A percentile compares a stretch with the other conserved stretches of the same genome.
Conservation (phyloP, 2,113 vertebrate species). For the Aegypius monachus region DNA sequence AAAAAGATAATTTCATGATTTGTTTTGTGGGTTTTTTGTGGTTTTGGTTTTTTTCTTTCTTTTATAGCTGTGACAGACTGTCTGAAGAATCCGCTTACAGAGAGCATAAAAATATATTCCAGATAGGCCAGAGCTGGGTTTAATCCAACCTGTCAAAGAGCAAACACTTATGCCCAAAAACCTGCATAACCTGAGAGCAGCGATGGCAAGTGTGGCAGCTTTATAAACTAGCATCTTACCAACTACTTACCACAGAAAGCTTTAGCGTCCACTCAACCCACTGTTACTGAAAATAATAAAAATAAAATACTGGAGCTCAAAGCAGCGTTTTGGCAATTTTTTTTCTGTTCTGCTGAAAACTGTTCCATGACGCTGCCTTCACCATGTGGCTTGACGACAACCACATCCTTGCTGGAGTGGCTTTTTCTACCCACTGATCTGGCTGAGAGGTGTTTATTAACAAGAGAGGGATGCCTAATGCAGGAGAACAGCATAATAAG, state of each 20-base stretch:
- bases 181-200: background rate
- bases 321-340: background rate
- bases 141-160: background rate
- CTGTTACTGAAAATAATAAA: background rate
- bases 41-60: background rate
- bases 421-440: background rate
- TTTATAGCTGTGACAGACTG: background rate
- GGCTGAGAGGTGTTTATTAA: background rate
- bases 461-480: background rate
- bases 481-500: rapidly evolving
- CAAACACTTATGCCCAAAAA: background rate
- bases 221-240: background rate
- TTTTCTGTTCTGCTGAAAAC: background rate
- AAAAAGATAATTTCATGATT: background rate
- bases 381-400: rapidly evolving
- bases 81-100: background rate
- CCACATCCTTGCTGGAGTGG: background rate
- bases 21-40: too few relatives aligned
- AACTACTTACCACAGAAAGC: background rate
- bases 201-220: background rate
- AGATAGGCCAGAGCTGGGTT: background rate
- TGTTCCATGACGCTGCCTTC: rapidly evolving
- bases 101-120: background rate
- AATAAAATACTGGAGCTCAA: background rate
- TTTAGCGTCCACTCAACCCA: background rate